Base-by-base conservation (phyloP, 2,797 vertebrate species). In the Aeoliscus strigatus region DNA sequence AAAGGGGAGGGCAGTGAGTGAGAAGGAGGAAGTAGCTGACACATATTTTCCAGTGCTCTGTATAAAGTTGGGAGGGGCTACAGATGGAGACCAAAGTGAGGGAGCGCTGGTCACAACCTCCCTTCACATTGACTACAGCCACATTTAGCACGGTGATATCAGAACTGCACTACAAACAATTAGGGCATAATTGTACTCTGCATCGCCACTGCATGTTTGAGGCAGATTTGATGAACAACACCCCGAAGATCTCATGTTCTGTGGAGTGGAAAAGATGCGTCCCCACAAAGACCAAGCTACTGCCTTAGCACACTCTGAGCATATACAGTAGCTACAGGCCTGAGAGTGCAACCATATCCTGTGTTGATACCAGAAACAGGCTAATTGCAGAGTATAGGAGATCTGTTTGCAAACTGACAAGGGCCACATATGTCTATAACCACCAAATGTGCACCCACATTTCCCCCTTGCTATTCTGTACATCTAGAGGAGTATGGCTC, bases 301-400 rank as follows among this genome's bases (percentile, higher is more conserved):
- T n/a, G 45, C 64, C 27, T 31, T 52, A 40, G 24, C 14, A 13
- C 27, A 45, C 59, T 34, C 31, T 14, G 15, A 51, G 30, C 56
- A 40, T 39, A 30, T 62, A 41, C 33, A 28, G 66, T 45, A 3
- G 6, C 27, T 16, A 17, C 34, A 28, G 25, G 42, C 71, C 67
- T 52, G 50, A 49, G 32, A 58, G 66, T 39, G 13, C 9, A 11
- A 41, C 59, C 53, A 60, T 54, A 75, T 78, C 70, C 73, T 68
- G 66, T 53, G 52, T 32, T 57, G 49, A 77, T 81, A 83, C 80
- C 86, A 86, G 82, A 89, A 87, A 58, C 47, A 17, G 72, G 37
- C 70, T 85, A 82, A 81, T 82, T 86, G 82, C 62, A 83, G 80
- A 66, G 63, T 51, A 58, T 31, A 51, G 75, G 60, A 68, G 68